Evolutionary conservation across 35 echinoderm and acorn worm genomes (phyloP).

Genomic region (Apostichopus parvimensis): DNA sequence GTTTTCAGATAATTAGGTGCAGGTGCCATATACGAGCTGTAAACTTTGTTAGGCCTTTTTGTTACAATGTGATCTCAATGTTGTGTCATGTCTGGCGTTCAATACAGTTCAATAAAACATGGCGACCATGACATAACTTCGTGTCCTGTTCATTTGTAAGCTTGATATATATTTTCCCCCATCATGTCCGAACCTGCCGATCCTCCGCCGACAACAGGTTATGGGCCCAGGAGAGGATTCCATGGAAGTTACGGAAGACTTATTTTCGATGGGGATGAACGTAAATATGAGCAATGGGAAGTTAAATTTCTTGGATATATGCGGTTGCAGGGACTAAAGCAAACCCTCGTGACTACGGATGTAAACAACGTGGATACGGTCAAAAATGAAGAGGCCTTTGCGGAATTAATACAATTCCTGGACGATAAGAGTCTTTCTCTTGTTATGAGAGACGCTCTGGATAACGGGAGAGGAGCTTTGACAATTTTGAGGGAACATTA

Average conservation of each 20-base stretch:
- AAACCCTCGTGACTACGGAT: not conserved
- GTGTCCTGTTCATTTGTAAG: not conserved
- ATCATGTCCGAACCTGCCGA: not conserved
- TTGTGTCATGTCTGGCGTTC: too few relatives aligned
- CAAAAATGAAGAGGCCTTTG: conserved; percentile 38
- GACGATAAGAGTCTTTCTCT: conserved; percentile 50
- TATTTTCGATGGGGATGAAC: conserved; percentile 44
- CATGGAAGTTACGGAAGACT: not conserved
- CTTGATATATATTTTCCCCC: not conserved
- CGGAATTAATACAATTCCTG: conserved; percentile 19
- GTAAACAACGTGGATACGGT: not conserved
- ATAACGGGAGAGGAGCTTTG: conserved; percentile 44
- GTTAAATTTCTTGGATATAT: conserved; percentile 6
- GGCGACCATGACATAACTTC: not conserved
- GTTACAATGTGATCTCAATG: too few relatives aligned
- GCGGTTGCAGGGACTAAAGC: not conserved
- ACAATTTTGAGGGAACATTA: conserved; percentile 45
- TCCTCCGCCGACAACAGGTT: not conserved
- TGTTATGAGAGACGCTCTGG: conserved; percentile 27
- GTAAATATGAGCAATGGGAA: conserved; percentile 29
- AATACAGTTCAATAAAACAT: too few relatives aligned
- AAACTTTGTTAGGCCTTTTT: too few relatives aligned
- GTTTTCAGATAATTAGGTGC: too few relatives aligned
- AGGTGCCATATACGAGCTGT: too few relatives aligned
- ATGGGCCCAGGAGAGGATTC: conserved; percentile 23